phyloP scores from a whole-genome alignment of 2,797 vertebrate genomes.

The Hydrocynus forskahlii region DNA sequence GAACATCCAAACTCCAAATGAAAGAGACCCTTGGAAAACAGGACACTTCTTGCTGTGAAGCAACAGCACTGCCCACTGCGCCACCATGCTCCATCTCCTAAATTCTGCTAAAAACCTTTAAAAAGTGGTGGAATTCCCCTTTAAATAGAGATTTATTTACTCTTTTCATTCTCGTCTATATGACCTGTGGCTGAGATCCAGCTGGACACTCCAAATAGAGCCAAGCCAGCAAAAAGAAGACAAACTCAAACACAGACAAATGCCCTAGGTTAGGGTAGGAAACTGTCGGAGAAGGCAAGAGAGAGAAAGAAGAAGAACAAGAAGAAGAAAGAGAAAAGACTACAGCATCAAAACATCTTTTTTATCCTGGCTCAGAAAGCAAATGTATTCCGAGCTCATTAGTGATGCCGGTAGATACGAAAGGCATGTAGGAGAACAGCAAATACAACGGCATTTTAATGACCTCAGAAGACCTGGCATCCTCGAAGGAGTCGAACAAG shows the following conservation, averaged over 20 bases:
- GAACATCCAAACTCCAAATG: too few relatives aligned
- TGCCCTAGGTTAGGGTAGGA: background rate
- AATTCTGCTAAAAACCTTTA: background rate
- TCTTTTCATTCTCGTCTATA: background rate
- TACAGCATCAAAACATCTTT: constrained; percentile 33
- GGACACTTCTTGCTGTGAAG: too few relatives aligned
- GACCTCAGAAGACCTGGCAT: constrained; percentile 46
- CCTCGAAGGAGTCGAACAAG: constrained; percentile 43
- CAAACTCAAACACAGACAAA: constrained; percentile 5
- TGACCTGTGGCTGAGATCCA: constrained; percentile 20
- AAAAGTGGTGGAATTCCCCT: background rate
- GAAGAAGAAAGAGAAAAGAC: background rate
- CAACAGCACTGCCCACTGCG: too few relatives aligned
- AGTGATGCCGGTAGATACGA: constrained; percentile 34
- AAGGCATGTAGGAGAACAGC: constrained; percentile 26
- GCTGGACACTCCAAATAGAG: background rate
- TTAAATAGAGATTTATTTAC: background rate
- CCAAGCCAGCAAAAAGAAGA: constrained; percentile 2
- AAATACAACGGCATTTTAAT: constrained; percentile 40
- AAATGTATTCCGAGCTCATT: constrained; percentile 52
- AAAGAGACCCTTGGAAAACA: too few relatives aligned
- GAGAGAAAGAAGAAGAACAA: background rate
- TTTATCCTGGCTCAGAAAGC: constrained; percentile 30
- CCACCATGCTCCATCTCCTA: background rate
- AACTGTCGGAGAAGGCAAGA: background rate